These are phyloP conservation scores for Aspidiotus destructor DNA, from an alignment of 2,888 invertebrate genomes.

Conservation along the genomic window DNA sequence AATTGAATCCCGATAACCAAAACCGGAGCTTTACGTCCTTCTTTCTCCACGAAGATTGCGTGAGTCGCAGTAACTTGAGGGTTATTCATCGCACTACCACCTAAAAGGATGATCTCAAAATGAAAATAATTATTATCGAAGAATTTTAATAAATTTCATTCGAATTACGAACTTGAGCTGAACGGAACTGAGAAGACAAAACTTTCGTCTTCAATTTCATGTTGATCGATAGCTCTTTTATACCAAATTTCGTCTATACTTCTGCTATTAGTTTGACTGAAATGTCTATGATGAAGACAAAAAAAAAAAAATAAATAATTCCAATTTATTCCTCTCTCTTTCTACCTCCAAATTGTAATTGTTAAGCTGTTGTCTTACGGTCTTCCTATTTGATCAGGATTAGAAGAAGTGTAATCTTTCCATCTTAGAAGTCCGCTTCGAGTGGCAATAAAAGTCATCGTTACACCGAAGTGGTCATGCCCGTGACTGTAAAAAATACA, in stretches of 20 bases:
- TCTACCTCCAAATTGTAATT: too few relatives aligned
- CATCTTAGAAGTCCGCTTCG: slow-evolving; percentile 79
- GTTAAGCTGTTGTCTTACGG: neutral
- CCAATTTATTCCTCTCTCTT: too few relatives aligned
- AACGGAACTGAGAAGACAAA: slow-evolving; percentile 85
- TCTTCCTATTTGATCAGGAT: neutral
- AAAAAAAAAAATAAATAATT: neutral
- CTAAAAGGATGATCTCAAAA: neutral
- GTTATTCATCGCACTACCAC: neutral
- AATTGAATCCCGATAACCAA: slow-evolving; percentile 89
- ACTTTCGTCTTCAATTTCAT: slow-evolving; percentile 73
- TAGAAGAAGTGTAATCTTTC: slow-evolving; percentile 54
- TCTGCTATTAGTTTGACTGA: slow-evolving; percentile 66
- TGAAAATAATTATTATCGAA: too few relatives aligned
- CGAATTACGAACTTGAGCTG: slow-evolving; percentile 42
- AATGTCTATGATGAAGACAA: slow-evolving; percentile 51
- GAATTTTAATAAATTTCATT: too few relatives aligned
- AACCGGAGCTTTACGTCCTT: slow-evolving; percentile 74
- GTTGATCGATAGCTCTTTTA: slow-evolving; percentile 81
- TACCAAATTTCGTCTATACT: slow-evolving; percentile 87
- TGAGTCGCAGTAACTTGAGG: slow-evolving; percentile 70
- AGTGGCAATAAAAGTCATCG: slow-evolving; percentile 78
- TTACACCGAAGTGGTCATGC: slow-evolving; percentile 75
- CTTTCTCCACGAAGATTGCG: slow-evolving; percentile 75
- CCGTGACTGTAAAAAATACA: slow-evolving; percentile 57